Conservation (phyloP, 2,113 vertebrate genomes). For the Donacobius atricapilla region DNA sequence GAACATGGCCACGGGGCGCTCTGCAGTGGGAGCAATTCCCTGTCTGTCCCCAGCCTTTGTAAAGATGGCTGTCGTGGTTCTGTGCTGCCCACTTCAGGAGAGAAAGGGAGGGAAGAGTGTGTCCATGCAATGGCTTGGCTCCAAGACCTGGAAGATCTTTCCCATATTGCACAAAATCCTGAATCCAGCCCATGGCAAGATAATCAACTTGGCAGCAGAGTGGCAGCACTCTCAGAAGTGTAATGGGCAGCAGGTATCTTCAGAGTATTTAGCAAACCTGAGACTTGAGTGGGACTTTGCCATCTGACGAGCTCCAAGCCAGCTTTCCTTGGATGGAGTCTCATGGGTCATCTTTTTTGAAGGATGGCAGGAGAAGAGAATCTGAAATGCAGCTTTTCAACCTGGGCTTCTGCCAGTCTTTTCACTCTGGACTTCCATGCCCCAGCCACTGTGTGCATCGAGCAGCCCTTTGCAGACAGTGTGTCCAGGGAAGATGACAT, state of each 20-base stretch:
- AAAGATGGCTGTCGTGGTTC: neutral
- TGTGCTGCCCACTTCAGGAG: neutral
- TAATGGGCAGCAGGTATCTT: neutral
- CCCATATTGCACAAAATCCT: neutral
- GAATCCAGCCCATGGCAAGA: neutral
- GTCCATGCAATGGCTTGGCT: neutral
- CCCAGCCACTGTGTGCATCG: neutral
- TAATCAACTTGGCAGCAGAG: neutral
- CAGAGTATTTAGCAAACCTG: neutral
- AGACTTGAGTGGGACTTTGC: neutral
- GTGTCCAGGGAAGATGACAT: constrained; percentile 23
- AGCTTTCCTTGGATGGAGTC: neutral
- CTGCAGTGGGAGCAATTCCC: neutral
- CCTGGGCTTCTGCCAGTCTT: neutral
- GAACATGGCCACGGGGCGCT: accelerated
- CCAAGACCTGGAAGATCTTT: neutral
- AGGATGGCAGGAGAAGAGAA: neutral
- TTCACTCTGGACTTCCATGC: neutral
- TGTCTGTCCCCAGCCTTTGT: neutral
- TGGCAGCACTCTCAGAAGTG: accelerated
- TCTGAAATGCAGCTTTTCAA: neutral
- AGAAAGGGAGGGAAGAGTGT: neutral
- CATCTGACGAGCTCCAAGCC: neutral
- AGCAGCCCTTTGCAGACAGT: neutral
- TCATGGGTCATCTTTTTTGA: neutral